Evolutionary conservation across 1,140 invertebrate species (phyloP).

Genomic region (Zeugodacus cucurbitae): DNA sequence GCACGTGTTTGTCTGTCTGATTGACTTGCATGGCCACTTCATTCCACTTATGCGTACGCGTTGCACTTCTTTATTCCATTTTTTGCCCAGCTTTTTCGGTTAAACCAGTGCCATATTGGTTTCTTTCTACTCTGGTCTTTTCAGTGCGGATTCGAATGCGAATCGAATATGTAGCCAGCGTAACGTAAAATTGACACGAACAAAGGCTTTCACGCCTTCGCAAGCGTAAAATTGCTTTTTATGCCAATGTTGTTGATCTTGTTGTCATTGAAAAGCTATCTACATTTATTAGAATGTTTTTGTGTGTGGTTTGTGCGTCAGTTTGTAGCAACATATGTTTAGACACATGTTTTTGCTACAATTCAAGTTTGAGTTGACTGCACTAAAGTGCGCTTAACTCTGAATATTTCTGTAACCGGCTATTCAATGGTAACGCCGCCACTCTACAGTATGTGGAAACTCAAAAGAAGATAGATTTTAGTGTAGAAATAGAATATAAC

Average conservation of each 20-base stretch:
- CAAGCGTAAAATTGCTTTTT: slow-evolving; percentile 65
- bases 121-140: too few species aligned
- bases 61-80: slow-evolving; percentile 29
- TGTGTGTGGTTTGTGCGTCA: not conserved
- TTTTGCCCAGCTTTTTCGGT: not conserved
- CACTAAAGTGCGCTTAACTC: not conserved
- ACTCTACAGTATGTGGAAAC: too few species aligned
- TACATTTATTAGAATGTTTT: not conserved
- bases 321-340: not conserved
- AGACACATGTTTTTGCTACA: not conserved
- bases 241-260: slow-evolving; percentile 29
- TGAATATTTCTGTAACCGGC: not conserved
- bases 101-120: not conserved
- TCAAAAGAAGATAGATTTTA: too few species aligned
- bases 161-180: slow-evolving; percentile 10
- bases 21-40: not conserved
- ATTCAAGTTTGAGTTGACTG: not conserved
- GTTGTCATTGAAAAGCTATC: slow-evolving; percentile 7
- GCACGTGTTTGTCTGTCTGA: not conserved
- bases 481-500: too few species aligned
- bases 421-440: not conserved
- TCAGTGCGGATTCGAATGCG: not conserved
- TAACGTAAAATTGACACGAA: slow-evolving; percentile 66
- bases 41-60: not conserved
- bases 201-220: slow-evolving; percentile 66